These are phyloP conservation scores for Thymallus thymallus DNA, from an alignment of 2,113 vertebrate genomes.

Conservation along the genomic window DNA sequence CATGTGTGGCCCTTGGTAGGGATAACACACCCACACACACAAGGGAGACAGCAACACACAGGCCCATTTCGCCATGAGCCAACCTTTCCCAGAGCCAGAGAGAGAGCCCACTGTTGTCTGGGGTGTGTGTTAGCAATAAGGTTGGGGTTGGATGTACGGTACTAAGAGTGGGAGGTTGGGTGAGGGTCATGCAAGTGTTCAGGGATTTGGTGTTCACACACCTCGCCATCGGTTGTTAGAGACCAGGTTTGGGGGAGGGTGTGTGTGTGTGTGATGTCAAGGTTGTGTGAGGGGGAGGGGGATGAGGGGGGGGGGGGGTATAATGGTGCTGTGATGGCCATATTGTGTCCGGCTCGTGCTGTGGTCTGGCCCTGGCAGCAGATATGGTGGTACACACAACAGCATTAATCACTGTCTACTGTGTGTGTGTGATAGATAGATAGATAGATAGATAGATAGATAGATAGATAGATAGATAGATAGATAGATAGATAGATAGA, in stretches of 20 bases:
- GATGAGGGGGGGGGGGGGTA: too few species aligned
- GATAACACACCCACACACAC: slow-evolving; percentile 41
- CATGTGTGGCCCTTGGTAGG: slow-evolving; percentile 55
- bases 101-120: background rate
- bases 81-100: background rate
- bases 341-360: slow-evolving; percentile 67
- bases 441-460: too few species aligned
- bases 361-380: slow-evolving; percentile 59
- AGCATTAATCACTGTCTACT: slow-evolving; percentile 71
- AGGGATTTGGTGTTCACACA: background rate
- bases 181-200: too few species aligned
- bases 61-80: slow-evolving; percentile 30
- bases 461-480: too few species aligned
- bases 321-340: slow-evolving; percentile 46
- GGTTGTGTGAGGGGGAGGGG: too few species aligned
- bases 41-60: slow-evolving; percentile 32
- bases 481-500: too few species aligned
- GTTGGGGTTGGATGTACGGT: background rate
- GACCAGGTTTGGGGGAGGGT: background rate
- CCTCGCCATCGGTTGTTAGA: too few species aligned
- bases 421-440: too few species aligned
- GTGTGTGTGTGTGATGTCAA: slow-evolving; percentile 7
- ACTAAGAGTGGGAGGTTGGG: background rate
- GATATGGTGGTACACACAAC: slow-evolving; percentile 65
- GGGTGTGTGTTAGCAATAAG: too few species aligned